A percentile compares a stretch with the other conserved stretches of the same genome.
Evolutionary conservation across 2,797 vertebrate species (phyloP).

Genomic region (Choloepus didactylus): DNA sequence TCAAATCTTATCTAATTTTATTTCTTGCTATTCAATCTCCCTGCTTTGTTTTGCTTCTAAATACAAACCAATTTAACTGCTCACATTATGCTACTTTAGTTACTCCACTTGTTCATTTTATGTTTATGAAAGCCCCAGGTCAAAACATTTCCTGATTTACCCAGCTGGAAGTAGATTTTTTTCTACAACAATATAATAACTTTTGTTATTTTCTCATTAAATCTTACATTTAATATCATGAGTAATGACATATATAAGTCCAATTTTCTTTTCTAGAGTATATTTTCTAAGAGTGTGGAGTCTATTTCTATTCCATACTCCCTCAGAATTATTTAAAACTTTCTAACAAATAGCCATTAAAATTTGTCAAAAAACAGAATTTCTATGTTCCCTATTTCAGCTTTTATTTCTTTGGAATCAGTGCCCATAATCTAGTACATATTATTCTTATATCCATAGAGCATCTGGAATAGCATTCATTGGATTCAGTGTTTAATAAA

Average conservation of each 20-base stretch:
- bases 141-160: conserved; percentile 59
- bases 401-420: not conserved
- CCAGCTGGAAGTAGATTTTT: not conserved
- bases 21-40: conserved; percentile 66
- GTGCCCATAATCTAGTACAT: not conserved
- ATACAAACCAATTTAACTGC: conserved; percentile 72
- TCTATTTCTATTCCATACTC: not conserved
- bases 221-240: conserved; percentile 31
- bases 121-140: conserved; percentile 38
- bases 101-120: conserved; percentile 57
- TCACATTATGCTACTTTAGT: conserved; percentile 34
- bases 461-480: not conserved
- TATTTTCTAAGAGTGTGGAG: not conserved
- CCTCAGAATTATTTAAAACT: not conserved
- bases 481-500: conserved; percentile 51
- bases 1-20: conserved; percentile 74
- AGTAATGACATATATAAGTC: not conserved
- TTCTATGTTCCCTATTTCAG: not conserved
- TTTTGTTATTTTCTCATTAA: conserved; percentile 31
- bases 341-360: not conserved
- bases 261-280: not conserved
- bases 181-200: conserved; percentile 49
- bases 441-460: not conserved
- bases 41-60: conserved; percentile 72
- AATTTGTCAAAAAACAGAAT: not conserved